These are phyloP conservation scores for Tenthredo scrophulariae DNA, from an alignment of 2,888 invertebrate species.

Conservation along the genomic window DNA sequence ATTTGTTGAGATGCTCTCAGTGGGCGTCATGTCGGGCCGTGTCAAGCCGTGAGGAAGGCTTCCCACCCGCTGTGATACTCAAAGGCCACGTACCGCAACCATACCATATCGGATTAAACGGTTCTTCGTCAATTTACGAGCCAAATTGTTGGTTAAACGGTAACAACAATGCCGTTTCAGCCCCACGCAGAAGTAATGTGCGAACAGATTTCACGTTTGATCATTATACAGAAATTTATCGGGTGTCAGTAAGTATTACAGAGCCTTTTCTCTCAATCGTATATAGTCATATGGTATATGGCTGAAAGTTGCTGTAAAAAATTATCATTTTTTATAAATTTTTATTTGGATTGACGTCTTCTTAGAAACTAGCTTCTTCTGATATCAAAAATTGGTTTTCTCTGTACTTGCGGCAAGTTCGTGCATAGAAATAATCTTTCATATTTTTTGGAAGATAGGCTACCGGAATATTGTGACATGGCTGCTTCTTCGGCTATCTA, in stretches of 20 bases:
- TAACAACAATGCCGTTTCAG: not conserved
- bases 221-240: not conserved
- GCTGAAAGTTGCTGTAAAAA: not conserved
- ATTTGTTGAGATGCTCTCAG: slow-evolving; percentile 59
- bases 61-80: slow-evolving; percentile 65
- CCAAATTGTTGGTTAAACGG: slow-evolving; percentile 55
- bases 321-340: not conserved
- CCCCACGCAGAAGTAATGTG: not conserved
- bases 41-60: slow-evolving; percentile 62
- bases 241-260: not conserved
- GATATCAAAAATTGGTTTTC: slow-evolving; percentile 49
- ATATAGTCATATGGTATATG: not conserved
- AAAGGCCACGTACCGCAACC: slow-evolving; percentile 60
- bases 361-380: not conserved
- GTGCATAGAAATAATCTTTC: slow-evolving; percentile 44
- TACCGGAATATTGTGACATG: slow-evolving; percentile 52
- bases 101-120: slow-evolving; percentile 66
- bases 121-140: slow-evolving; percentile 61
- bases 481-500: slow-evolving; percentile 46
- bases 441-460: slow-evolving; percentile 53
- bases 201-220: not conserved
- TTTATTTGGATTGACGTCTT: not conserved
- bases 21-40: slow-evolving; percentile 63
- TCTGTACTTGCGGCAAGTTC: slow-evolving; percentile 6
- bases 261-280: not conserved